Evolutionary conservation across 2,113 vertebrate species (phyloP).

Genomic region (Ochotona princeps): DNA sequence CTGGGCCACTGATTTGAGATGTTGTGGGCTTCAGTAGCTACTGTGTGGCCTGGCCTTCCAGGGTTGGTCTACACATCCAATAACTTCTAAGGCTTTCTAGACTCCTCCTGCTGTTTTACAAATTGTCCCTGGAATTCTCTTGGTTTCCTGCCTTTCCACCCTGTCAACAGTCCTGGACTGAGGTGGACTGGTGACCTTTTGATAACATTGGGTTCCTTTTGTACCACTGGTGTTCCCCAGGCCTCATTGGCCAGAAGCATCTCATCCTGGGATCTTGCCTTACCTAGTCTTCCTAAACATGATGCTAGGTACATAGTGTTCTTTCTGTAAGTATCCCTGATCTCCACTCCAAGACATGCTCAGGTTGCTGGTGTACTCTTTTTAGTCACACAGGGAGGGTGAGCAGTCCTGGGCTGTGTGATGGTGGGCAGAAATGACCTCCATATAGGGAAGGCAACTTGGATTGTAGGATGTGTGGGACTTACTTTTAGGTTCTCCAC

Average conservation of each 20-base stretch:
- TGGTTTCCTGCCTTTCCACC: background rate
- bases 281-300: background rate
- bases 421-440: no score
- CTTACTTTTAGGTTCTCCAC: background rate
- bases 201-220: background rate
- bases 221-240: background rate
- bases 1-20: background rate
- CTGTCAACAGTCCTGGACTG: background rate
- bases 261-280: background rate
- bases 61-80: background rate
- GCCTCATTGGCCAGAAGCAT: background rate
- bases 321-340: background rate
- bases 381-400: no score
- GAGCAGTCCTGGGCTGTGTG: no score
- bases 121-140: background rate
- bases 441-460: no score
- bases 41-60: background rate
- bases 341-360: no score
- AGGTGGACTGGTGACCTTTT: background rate
- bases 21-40: background rate
- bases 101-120: background rate
- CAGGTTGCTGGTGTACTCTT: no score
- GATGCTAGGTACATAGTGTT: background rate
- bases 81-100: conserved; percentile 3
- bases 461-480: no score